Percentiles rank a stretch among this genome's conserved stretches.
Conservation (phyloP, 1,140 invertebrate species). For the Nomia melanderi region DNA sequence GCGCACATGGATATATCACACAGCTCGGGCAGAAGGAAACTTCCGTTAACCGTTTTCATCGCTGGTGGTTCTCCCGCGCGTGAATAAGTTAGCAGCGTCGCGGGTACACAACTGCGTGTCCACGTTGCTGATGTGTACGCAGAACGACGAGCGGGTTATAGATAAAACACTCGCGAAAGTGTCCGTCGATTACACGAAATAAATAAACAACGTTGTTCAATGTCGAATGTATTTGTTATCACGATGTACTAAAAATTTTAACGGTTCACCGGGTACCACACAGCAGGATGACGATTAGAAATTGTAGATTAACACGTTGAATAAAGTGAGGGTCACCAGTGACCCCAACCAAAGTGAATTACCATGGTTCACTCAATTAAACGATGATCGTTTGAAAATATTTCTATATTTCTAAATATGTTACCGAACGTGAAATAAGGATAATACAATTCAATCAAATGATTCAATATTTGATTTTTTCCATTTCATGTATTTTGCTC, state of each 20-base stretch:
- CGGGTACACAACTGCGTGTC: conserved; percentile 53
- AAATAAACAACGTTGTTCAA: neutral
- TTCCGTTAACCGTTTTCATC: conserved; percentile 49
- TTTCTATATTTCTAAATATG: no score
- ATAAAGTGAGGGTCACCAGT: no score
- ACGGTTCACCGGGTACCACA: no score
- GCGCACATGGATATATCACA: neutral
- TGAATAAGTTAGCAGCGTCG: conserved; percentile 59
- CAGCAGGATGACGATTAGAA: no score
- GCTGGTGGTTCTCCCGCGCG: conserved; percentile 52
- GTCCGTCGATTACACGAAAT: neutral
- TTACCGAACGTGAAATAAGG: no score
- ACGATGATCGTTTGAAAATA: no score
- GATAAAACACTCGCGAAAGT: neutral
- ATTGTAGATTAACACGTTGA: no score
- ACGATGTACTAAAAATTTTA: neutral
- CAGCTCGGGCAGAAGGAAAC: conserved; percentile 39
- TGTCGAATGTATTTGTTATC: neutral
- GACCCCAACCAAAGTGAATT: no score
- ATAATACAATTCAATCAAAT: no score
- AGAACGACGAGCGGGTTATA: neutral
- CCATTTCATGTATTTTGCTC: no score
- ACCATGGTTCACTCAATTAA: no score
- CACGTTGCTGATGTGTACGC: conserved; percentile 32
- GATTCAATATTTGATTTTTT: no score